These are phyloP conservation scores for Eubasilissa splendida DNA, from an alignment of 2,888 invertebrate species.

Conservation along the genomic window DNA sequence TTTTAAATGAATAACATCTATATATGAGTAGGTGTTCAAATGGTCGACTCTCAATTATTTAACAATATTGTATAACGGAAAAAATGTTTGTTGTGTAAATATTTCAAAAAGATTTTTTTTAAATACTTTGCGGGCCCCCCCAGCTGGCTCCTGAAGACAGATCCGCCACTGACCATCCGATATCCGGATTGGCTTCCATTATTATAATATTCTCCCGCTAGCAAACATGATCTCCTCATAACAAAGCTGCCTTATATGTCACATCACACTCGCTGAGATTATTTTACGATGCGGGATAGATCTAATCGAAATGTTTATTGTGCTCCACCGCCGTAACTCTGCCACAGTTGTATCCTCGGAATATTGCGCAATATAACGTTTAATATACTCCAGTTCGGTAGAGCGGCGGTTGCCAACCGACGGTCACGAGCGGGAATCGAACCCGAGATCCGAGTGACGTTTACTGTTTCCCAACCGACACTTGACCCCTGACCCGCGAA, in stretches of 20 bases:
- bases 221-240: too few species aligned
- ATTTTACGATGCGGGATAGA: slow-evolving; percentile 20
- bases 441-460: slow-evolving; percentile 43
- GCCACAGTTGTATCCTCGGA: background rate
- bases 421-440: slow-evolving; percentile 43
- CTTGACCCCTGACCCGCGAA: slow-evolving; percentile 45
- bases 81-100: too few species aligned
- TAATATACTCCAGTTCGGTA: slow-evolving; percentile 42
- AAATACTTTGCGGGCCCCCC: too few species aligned
- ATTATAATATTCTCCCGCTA: too few species aligned
- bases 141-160: too few species aligned
- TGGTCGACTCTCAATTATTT: too few species aligned
- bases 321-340: background rate
- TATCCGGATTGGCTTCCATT: too few species aligned
- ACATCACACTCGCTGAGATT: background rate
- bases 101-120: too few species aligned
- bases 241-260: slow-evolving; percentile 8
- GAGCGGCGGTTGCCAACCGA: slow-evolving; percentile 29
- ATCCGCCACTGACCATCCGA: too few species aligned
- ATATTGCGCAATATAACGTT: slow-evolving; percentile 22
- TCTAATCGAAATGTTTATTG: slow-evolving; percentile 20
- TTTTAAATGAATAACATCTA: too few species aligned
- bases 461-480: slow-evolving; percentile 49
- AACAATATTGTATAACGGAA: too few species aligned
- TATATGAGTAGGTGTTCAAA: too few species aligned